Evolutionary conservation across 2,888 invertebrate genomes (phyloP).

Genomic region (Oxystoma pomonae): DNA sequence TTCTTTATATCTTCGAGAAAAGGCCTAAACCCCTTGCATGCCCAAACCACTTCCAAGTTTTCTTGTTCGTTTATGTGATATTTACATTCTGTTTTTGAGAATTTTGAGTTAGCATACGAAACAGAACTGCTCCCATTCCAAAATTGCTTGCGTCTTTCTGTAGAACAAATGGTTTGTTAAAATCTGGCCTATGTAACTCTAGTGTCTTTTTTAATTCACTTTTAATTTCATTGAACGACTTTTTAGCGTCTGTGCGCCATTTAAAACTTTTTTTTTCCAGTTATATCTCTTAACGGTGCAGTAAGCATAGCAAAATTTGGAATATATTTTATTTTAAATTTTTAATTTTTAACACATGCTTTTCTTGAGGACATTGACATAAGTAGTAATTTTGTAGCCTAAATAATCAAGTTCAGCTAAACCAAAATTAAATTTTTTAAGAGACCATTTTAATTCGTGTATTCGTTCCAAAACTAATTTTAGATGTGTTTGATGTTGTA

Average conservation of each 20-base stretch:
- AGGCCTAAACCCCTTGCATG: slow-evolving; percentile 17
- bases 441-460: neutral
- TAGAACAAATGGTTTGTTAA: no score
- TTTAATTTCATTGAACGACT: no score
- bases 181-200: no score
- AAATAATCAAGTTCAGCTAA: neutral
- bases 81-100: no score
- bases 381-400: neutral
- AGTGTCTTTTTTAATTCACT: no score
- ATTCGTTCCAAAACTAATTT: neutral
- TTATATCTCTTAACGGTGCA: neutral
- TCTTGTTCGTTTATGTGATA: no score
- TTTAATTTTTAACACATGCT: neutral
- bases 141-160: no score
- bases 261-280: neutral
- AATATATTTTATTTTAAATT: neutral
- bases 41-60: slow-evolving; percentile 10
- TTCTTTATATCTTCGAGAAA: slow-evolving; percentile 17
- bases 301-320: neutral
- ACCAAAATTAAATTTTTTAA: neutral
- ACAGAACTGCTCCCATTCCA: no score
- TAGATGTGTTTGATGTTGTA: neutral
- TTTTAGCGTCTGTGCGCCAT: no score
- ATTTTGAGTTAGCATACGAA: no score
- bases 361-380: neutral